These are phyloP conservation scores for Brachylomia viminalis DNA, from an alignment of 2,888 invertebrate species.

Conservation along the genomic window DNA sequence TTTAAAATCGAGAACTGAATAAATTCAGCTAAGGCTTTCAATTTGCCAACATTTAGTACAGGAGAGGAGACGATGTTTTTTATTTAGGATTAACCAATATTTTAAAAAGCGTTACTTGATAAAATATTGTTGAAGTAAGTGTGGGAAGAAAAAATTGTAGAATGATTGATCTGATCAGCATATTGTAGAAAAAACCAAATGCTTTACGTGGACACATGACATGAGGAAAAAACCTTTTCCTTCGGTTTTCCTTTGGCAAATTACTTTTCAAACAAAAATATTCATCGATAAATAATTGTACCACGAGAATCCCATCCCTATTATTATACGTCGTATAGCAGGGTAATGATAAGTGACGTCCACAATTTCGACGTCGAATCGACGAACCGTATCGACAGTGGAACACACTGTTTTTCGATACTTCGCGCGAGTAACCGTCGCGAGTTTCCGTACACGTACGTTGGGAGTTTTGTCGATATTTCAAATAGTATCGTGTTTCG, in stretches of 20 bases:
- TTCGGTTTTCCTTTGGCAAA: not conserved
- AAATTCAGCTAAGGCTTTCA: not conserved
- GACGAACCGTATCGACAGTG: slow-evolving; percentile 65
- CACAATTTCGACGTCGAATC: slow-evolving; percentile 58
- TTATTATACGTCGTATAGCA: slow-evolving; percentile 34
- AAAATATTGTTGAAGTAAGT: too few relatives aligned
- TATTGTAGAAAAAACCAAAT: too few relatives aligned
- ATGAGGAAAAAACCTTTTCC: not conserved
- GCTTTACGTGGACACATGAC: not conserved
- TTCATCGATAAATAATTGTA: slow-evolving; percentile 20
- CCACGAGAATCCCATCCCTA: slow-evolving; percentile 35
- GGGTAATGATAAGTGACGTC: slow-evolving; percentile 62
- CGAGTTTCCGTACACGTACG: slow-evolving; percentile 12
- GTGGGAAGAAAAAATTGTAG: too few relatives aligned
- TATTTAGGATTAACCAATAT: too few relatives aligned
- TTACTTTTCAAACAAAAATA: not conserved
- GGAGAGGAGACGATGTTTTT: not conserved
- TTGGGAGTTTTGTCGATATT: slow-evolving; percentile 9
- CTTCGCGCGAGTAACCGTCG: slow-evolving; percentile 34
- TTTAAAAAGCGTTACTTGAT: too few relatives aligned
- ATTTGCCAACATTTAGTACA: not conserved
- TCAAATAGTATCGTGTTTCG: not conserved
- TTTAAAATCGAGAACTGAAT: not conserved
- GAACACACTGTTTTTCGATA: slow-evolving; percentile 61
- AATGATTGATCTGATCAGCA: not conserved